Conservation (phyloP, 2,797 vertebrate genomes). For the Erpetoichthys calabaricus region DNA sequence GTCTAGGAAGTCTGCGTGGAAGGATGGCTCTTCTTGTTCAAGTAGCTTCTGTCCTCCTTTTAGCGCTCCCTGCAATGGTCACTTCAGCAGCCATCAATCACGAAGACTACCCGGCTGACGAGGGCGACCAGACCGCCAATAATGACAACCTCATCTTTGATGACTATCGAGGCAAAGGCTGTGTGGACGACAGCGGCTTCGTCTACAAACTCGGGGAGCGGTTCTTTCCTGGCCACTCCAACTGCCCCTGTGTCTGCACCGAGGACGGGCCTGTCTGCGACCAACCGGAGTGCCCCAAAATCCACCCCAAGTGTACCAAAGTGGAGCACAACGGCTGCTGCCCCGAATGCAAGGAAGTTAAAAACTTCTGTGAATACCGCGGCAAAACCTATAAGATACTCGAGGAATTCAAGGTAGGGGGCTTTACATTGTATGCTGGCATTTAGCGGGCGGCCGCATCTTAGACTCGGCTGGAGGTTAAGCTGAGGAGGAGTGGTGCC, state of each 20-base stretch:
- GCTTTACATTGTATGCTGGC: background rate
- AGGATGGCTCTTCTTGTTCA: conserved; percentile 82
- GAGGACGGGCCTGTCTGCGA: conserved; percentile 97
- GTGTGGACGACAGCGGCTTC: conserved; percentile 97
- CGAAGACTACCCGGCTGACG: conserved; percentile 83
- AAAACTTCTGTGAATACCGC: conserved; percentile 98
- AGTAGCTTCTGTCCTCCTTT: conserved; percentile 69
- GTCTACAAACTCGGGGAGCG: conserved; percentile 96
- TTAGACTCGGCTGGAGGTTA: conserved; percentile 15
- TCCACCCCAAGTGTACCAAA: conserved; percentile 98
- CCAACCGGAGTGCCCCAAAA: conserved; percentile 94
- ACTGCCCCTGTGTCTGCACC: conserved; percentile 95
- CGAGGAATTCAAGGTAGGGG: conserved; percentile 96
- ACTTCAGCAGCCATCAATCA: conserved; percentile 69
- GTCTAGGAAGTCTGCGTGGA: conserved; percentile 40
- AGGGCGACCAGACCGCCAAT: conserved; percentile 72
- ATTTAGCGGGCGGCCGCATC: conserved; percentile 4
- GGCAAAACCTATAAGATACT: conserved; percentile 95
- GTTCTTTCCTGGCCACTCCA: conserved; percentile 96
- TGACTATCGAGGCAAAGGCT: conserved; percentile 95
- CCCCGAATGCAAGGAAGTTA: conserved; percentile 97
- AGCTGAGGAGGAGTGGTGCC: background rate
- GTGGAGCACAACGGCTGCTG: conserved; percentile 98
- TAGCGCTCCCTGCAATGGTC: conserved; percentile 62
- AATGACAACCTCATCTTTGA: conserved; percentile 91